These are phyloP conservation scores for Laupala kohalensis DNA, from an alignment of 1,140 invertebrate genomes.

Conservation along the genomic window DNA sequence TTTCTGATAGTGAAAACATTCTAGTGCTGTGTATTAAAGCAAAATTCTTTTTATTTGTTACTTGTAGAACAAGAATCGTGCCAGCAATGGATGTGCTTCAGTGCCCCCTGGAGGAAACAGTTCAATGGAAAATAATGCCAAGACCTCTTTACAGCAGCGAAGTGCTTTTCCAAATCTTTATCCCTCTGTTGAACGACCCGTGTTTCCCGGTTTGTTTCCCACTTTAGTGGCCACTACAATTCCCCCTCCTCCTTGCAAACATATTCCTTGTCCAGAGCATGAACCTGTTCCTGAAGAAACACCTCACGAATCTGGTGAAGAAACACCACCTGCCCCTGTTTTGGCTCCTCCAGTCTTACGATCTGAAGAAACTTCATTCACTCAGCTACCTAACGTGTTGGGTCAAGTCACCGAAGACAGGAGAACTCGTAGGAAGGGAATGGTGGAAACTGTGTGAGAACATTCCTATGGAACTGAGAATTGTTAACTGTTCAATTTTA, in stretches of 20 bases:
- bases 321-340: not conserved
- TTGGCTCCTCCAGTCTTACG: conserved; percentile 1
- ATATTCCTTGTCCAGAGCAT: not conserved
- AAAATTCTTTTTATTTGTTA: not conserved
- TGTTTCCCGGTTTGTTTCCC: not conserved
- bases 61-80: conserved; percentile 2
- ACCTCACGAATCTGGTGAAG: not conserved
- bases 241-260: not conserved
- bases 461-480: not conserved
- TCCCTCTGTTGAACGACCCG: not conserved
- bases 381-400: conserved; percentile 6
- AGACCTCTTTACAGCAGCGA: not conserved
- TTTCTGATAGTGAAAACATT: no score
- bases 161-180: conserved; percentile 4
- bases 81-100: not conserved
- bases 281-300: not conserved
- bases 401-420: conserved; percentile 2
- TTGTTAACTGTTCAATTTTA: not conserved
- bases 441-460: conserved; percentile 11
- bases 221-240: conserved; percentile 2
- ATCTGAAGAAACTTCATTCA: conserved; percentile 12
- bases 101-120: not conserved
- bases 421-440: conserved; percentile 7
- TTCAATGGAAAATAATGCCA: not conserved
- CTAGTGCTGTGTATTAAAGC: no score